Evolutionary conservation across 2,888 invertebrate species (phyloP), one percentile per base, ranked within the genome.

Genomic region (Cephus pulcher): DNA sequence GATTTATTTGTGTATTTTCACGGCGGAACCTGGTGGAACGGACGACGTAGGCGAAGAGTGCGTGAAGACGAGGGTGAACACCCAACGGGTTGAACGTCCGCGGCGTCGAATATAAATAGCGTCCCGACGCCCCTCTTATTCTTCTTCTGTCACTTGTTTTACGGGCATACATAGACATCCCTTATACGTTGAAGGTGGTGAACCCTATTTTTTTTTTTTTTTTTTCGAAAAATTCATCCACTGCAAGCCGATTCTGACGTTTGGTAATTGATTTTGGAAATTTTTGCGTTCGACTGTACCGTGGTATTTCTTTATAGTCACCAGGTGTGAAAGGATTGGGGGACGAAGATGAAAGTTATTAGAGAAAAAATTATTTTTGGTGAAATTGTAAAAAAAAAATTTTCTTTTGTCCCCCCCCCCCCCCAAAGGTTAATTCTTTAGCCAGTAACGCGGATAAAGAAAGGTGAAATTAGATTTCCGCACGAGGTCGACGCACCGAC

Each of bases 41-140:
- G 80, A 82, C 82, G 83, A 81, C 56, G 73, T 56, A 69, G 32
- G 81, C 78, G 80, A 76, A 81, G 34, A 77, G 79, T 74, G 37
- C 74, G 75, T 71, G 76, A 56, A 75, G 73, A 80, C 82, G 84
- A 83, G 83, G 84, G 84, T 84, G 84, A 79, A 32, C 80, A 87
- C 40, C 40, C 40, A 56, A 81, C 82, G 82, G 84, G 88, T 88
- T 88, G 87, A 88, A 88, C 83, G 88, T 85, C 86, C 88, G 84
- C 85, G 78, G 80, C 82, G 82, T 86, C 85, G 86, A 84, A 87
- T 88, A 87, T 88, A 88, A 88, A 88, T 88, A 88, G 88, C 87
- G 82, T 82, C 76, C 79, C 82, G 82, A 82, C 84, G 83, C 84
- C 82, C 86, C 80, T 82, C 81, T 80, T 80, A 81, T 80, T 78